Conservation (phyloP, 2,113 vertebrate genomes). For the Glaucidium brasilianum region DNA sequence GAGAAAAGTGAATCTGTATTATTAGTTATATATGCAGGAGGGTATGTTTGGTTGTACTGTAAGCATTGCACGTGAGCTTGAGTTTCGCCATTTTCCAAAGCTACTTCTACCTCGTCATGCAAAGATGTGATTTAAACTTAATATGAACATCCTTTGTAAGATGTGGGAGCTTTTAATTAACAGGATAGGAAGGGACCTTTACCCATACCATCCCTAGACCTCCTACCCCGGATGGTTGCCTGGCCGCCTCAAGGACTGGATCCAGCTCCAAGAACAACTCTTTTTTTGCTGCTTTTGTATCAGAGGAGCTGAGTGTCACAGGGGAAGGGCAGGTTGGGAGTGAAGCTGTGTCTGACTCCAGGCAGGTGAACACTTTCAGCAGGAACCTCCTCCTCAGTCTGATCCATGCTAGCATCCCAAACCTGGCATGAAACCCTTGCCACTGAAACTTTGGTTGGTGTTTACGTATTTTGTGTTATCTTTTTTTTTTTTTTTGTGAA, state of each 20-base stretch:
- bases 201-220: background rate
- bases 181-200: background rate
- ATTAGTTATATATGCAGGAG: background rate
- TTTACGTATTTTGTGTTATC: background rate
- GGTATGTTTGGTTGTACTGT: background rate
- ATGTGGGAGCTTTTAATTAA: conserved; percentile 41
- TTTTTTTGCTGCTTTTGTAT: background rate
- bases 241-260: background rate
- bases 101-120: conserved; percentile 38
- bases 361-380: background rate
- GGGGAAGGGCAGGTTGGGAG: background rate
- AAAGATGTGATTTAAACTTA: conserved; percentile 47
- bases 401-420: background rate
- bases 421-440: background rate
- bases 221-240: background rate
- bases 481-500: background rate
- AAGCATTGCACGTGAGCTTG: background rate
- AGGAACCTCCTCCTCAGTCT: background rate
- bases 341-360: background rate
- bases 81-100: conserved; percentile 54
- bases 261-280: background rate
- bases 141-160: conserved; percentile 16
- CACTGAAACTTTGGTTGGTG: background rate
- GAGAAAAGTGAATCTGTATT: background rate
- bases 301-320: background rate